These are phyloP conservation scores for Vanessa cardui DNA, from an alignment of 2,888 invertebrate genomes.

Conservation along the genomic window DNA sequence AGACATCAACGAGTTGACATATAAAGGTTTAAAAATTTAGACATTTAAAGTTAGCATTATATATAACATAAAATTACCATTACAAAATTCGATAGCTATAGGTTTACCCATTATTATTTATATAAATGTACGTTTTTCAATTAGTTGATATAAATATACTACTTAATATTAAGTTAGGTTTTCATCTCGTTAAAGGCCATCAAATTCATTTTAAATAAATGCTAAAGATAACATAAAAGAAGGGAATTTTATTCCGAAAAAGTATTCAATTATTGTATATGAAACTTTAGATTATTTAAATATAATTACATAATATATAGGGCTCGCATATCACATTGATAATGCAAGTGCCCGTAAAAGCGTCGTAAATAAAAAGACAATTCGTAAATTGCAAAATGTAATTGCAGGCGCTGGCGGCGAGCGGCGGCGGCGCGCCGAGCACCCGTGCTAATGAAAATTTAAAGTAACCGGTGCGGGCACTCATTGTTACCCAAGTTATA, in stretches of 20 bases:
- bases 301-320: neutral
- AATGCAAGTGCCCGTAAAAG: conserved; percentile 47
- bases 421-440: conserved; percentile 45
- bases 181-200: no score
- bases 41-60: neutral
- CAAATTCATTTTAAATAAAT: no score
- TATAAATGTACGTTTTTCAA: no score
- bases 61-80: no score
- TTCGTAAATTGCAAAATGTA: conserved; percentile 73
- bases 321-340: conserved; percentile 23
- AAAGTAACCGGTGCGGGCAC: conserved; percentile 67
- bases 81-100: no score
- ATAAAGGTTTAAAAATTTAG: neutral
- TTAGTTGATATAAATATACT: no score
- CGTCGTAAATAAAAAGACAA: conserved; percentile 67
- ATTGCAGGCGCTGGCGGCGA: conserved; percentile 58
- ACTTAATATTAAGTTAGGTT: no score
- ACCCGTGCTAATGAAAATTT: conserved; percentile 74
- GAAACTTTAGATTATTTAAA: no score
- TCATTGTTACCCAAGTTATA: conserved; percentile 41
- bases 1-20: conserved; percentile 67
- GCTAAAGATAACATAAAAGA: no score
- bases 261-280: no score
- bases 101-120: no score
- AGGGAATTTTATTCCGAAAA: no score